phyloP scores from a whole-genome alignment of 2,797 vertebrate species.

The Phoebastria nigripes region DNA sequence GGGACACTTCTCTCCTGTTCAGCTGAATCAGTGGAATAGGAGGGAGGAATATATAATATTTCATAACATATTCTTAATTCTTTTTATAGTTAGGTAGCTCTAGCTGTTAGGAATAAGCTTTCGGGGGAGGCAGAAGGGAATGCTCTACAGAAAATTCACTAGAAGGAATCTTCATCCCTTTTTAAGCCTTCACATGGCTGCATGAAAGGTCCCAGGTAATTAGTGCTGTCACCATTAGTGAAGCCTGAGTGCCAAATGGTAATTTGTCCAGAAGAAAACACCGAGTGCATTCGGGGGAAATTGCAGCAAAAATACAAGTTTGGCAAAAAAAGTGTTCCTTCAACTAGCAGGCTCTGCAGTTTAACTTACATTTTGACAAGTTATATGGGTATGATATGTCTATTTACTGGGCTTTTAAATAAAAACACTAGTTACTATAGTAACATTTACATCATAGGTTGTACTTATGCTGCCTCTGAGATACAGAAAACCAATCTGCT shows the following conservation, averaged over 20 bases:
- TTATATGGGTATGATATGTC: constrained; percentile 7
- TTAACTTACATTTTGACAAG: constrained; percentile 14
- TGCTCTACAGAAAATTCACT: neutral
- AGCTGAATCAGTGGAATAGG: neutral
- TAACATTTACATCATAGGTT: constrained; percentile 63
- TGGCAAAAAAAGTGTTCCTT: neutral
- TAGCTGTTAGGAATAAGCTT: neutral
- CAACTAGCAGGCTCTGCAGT: neutral
- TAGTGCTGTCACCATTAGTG: neutral
- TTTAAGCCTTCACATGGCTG: neutral
- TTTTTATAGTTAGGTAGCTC: neutral
- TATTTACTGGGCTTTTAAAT: constrained; percentile 55
- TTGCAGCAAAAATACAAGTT: neutral
- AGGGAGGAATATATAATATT: neutral
- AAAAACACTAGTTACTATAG: constrained; percentile 62
- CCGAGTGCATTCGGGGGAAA: neutral
- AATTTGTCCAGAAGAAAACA: neutral
- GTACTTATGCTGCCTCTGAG: constrained; percentile 16
- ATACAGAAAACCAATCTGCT: constrained; percentile 27
- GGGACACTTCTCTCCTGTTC: neutral
- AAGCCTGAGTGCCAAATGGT: neutral
- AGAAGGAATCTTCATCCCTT: neutral
- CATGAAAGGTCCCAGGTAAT: neutral
- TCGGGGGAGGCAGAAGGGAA: neutral
- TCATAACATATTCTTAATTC: neutral